phyloP scores from a whole-genome alignment of 2,888 invertebrate species.

The Drosophila flavopinicola region DNA sequence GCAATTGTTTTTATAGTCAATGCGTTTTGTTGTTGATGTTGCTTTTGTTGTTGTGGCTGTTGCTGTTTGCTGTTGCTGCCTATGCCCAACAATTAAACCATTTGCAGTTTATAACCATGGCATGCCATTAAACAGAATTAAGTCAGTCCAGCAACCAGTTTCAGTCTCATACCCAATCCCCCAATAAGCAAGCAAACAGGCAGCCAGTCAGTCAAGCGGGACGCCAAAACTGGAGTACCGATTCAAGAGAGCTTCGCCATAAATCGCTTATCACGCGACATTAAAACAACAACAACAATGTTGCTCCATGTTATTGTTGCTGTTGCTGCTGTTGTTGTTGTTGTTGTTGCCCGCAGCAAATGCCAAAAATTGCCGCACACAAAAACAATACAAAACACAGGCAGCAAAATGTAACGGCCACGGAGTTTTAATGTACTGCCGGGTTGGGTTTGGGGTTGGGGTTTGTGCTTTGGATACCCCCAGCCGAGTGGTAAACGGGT shows the following conservation, averaged over 20 bases:
- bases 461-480: slow-evolving; percentile 40
- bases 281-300: slow-evolving; percentile 62
- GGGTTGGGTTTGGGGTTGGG: too few relatives aligned
- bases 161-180: slow-evolving; percentile 14
- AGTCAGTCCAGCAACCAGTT: slow-evolving; percentile 54
- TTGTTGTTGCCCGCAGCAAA: slow-evolving; percentile 71
- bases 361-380: slow-evolving; percentile 78
- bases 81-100: slow-evolving; percentile 72
- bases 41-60: slow-evolving; percentile 32
- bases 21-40: slow-evolving; percentile 38
- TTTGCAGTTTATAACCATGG: slow-evolving; percentile 78
- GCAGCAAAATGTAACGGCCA: slow-evolving; percentile 71
- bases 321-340: slow-evolving; percentile 35
- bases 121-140: slow-evolving; percentile 75
- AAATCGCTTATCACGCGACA: slow-evolving; percentile 80
- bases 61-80: slow-evolving; percentile 25
- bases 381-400: slow-evolving; percentile 71
- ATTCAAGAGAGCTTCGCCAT: slow-evolving; percentile 76
- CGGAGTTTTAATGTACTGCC: slow-evolving; percentile 75
- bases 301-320: slow-evolving; percentile 29
- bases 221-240: slow-evolving; percentile 71
- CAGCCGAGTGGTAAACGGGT: slow-evolving; percentile 1
- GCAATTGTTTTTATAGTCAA: slow-evolving; percentile 43
- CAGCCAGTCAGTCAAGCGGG: slow-evolving; percentile 73
- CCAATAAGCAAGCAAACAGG: slow-evolving; percentile 37